Base-by-base conservation (phyloP, 2,888 invertebrate species). In the Thumatha senex region DNA sequence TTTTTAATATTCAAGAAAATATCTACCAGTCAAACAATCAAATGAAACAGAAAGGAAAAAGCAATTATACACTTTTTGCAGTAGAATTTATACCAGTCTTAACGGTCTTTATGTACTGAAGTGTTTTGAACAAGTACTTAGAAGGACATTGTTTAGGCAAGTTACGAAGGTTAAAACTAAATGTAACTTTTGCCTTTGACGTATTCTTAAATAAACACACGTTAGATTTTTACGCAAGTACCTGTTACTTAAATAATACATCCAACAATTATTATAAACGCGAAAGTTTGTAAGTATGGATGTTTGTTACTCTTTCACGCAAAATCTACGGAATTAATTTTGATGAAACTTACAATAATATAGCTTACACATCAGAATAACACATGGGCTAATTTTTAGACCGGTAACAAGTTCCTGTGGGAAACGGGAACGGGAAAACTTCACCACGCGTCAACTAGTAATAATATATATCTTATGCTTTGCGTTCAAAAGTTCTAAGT, bases 181-280 rank as follows among this genome's bases (percentile, higher is more conserved):
- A 58, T 61, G 57, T 63, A 56, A 64, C 66, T 67, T 69, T 67
- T 51, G 62, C 45, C 70, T 65, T 71, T 64, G 64, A 63, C 51
- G 51, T 56, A 57, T 57, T 56, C 55, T 54, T 48, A 40, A 47
- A 47, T 51, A 40, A 46, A 48, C 29, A 44, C 29, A 44, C 30
- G 43, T 54, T 55, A 56, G 38, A 57, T 53, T 50, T 54, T 31
- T 42, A 39, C 47, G 15, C 48, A 39, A 54, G 50, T 49, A 50
- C 45, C 41, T 53, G 47, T 40, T 51, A 50, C 58, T 54, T 57
- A 50, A 46, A 54, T 53, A 55, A 60, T n/a, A n/a, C n/a, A n/a
- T n/a, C n/a, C n/a, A n/a, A n/a, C n/a, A n/a, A n/a, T n/a, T n/a
- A n/a, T n/a, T n/a, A n/a, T n/a, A n/a, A n/a, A n/a, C n/a, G n/a